Percentiles rank a stretch among this genome's conserved stretches.
Evolutionary conservation across 2,888 invertebrate species (phyloP).

Genomic region (Limnephilus rhombicus): DNA sequence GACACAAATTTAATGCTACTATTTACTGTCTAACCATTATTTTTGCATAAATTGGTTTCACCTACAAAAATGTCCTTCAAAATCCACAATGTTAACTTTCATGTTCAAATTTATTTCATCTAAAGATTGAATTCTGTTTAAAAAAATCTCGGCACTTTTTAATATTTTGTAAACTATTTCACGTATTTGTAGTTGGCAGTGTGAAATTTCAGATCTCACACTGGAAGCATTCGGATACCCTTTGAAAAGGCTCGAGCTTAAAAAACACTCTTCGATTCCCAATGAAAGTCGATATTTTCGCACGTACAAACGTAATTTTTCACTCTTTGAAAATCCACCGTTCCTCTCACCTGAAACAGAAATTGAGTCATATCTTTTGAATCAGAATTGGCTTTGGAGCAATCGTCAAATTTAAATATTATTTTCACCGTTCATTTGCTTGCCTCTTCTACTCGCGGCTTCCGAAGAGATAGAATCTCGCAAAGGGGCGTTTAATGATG

Average conservation of each 20-base stretch:
- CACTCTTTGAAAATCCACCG: conserved; percentile 14
- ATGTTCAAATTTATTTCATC: not conserved
- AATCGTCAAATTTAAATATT: conserved; percentile 52
- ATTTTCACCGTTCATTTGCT: conserved; percentile 56
- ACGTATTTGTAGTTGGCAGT: not conserved
- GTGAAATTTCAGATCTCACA: not conserved
- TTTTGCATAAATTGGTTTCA: not conserved
- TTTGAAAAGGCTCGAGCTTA: not conserved
- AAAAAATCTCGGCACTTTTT: not conserved
- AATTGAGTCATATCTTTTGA: conserved; percentile 51
- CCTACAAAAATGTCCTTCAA: not conserved
- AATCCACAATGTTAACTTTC: not conserved
- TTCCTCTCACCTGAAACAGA: conserved; percentile 25
- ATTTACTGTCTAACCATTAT: no score
- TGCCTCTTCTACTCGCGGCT: conserved; percentile 7
- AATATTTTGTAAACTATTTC: not conserved
- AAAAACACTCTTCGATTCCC: conserved; percentile 6
- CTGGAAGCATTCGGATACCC: not conserved
- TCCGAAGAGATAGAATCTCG: not conserved
- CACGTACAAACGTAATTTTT: conserved; percentile 37
- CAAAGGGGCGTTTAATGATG: not conserved
- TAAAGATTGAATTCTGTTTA: no score
- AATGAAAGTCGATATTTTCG: conserved; percentile 15
- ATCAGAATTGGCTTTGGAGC: conserved; percentile 50
- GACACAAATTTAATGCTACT: not conserved